Evolutionary conservation across 2,113 vertebrate genomes (phyloP).

Genomic region (Erinaceus europaeus): DNA sequence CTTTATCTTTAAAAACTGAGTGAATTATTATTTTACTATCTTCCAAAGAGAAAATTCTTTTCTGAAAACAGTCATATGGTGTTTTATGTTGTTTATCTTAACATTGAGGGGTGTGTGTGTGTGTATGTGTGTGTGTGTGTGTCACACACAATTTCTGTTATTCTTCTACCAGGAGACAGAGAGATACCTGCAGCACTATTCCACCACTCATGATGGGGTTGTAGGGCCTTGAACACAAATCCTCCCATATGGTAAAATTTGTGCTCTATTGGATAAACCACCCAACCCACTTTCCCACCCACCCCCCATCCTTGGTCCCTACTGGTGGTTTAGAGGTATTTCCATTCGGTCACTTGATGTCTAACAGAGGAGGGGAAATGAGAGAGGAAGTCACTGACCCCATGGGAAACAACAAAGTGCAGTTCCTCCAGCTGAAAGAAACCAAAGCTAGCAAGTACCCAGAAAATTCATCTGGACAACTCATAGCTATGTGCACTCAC

Average conservation of each 20-base stretch:
- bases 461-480: not conserved
- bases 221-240: too few species aligned
- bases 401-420: not conserved
- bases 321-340: not conserved
- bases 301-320: too few species aligned
- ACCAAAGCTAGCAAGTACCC: not conserved
- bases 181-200: too few species aligned
- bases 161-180: too few species aligned
- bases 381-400: not conserved
- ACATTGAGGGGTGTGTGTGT: too few species aligned
- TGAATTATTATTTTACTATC: not conserved
- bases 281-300: too few species aligned
- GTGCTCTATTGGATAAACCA: too few species aligned
- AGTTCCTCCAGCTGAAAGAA: not conserved
- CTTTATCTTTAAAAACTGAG: conserved; percentile 27
- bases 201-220: too few species aligned
- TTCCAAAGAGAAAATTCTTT: not conserved
- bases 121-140: too few species aligned
- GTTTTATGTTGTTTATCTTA: too few species aligned
- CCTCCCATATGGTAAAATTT: too few species aligned
- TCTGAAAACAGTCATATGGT: not conserved
- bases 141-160: too few species aligned
- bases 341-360: not conserved
- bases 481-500: accelerated
- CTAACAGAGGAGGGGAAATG: not conserved